Evolutionary conservation across 2,888 invertebrate genomes (phyloP), one percentile per base, ranked within the genome.

Genomic region (Aricia artaxerxes): DNA sequence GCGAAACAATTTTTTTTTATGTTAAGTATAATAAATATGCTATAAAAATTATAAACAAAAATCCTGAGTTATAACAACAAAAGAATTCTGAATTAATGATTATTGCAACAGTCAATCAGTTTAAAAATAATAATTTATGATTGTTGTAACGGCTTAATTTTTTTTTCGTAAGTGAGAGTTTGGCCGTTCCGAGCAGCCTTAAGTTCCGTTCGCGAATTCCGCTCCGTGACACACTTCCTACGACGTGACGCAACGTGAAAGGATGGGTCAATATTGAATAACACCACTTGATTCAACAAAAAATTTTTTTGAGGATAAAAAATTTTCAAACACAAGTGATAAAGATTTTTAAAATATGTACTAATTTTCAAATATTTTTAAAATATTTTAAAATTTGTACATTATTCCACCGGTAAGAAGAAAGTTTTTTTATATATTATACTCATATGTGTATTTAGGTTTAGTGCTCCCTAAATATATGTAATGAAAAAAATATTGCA

Each of bases 151-250:
- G 4, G 57, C 57, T 57, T 57, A 57, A 16, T 57, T 16, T 16
- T 57, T 24, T 64, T 64, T 64, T 38, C 35, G 6, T 49, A 69
- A 69, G 69, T 38, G 69, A 69, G 69, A 69, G 69, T 69, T 53
- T 64, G 40, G 16, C 77, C 79, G 69, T 83, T 83, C 80, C 72
- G 77, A 72, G 77, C 49, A 77, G 81, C 81, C 73, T 79, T 78
- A 78, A 85, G 84, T 85, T 86, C 85, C 85, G 85, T 81, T 82
- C 85, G 85, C 85, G 79, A 85, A 85, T 85, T 85, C 84, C 84
- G 82, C 83, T 83, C 83, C 82, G 80, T 85, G 86, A 85, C 86
- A 85, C 82, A 86, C 86, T 85, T 85, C 82, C 82, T 82, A 72
- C 81, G 81, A 80, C 78, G 81, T 82, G 79, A 80, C 84, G 85